Base-by-base conservation (phyloP, 1,140 invertebrate species). In the Drosophila rufa region DNA sequence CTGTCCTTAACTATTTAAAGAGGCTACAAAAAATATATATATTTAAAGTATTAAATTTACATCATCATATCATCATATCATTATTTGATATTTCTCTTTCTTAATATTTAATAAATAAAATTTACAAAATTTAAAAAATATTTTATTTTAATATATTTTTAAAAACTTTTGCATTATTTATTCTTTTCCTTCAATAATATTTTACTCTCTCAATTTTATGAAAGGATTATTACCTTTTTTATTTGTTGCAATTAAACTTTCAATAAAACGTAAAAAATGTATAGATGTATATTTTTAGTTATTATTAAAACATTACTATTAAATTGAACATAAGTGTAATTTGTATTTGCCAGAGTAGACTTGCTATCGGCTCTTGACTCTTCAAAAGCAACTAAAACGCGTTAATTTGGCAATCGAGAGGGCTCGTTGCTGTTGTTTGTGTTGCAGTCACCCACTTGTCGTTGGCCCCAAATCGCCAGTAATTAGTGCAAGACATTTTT, bases 401-500 rank as follows among this genome's bases (percentile, higher is more conserved):
- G 57, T 89, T 84, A 90, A 89, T 90, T 84, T 89, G 67, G 80
- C 84, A 89, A 89, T 79, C 80, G 48, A 57, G 40, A 51, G 22
- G 15, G 40, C 19, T 57, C 2, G 12, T 36, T 22, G 38, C 5
- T 22, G 14, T 27, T 38, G n/a, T 22, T 15, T 25, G 17, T 55
- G 22, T 59, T 14, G 59, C 3, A 51, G 74, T 51, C 61, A 27
- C 36, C 50, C 30, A 42, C 59, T 61, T 67, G 67, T 58, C 45
- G 64, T 61, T 78, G 68, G 61, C 68, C 71, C 60, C 69, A 90
- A 75, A 56, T 38, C 9, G 46, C 62, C 22, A 70, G 62, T 84
- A 89, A 87, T 84, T 87, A 86, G 84, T 89, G 84, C 84, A 87
- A 83, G 67, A 89, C 80, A 51, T 51, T 79, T 65, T 51, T 78